Percentiles rank a stretch among this genome's conserved stretches.
Conservation (phyloP, 2,888 invertebrate species). For the Cerceris rybyensis region DNA sequence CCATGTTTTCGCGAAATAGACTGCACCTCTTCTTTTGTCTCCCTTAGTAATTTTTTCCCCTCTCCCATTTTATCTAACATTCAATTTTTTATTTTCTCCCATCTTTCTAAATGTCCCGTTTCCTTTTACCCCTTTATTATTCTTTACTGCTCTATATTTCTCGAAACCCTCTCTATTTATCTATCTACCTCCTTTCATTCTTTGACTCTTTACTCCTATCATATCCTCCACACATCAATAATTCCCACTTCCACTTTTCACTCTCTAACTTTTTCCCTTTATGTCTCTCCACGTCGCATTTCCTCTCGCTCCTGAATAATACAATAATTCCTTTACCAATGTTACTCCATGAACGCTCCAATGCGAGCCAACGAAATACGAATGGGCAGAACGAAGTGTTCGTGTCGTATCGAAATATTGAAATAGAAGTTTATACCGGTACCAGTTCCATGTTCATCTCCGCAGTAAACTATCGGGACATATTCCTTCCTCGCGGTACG, state of each 20-base stretch:
- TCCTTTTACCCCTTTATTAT: too few relatives aligned
- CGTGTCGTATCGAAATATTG: conserved; percentile 50
- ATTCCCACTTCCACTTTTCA: not conserved
- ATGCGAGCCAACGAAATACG: not conserved
- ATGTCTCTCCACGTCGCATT: not conserved
- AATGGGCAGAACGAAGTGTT: conserved; percentile 21
- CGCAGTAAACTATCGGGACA: conserved; percentile 47
- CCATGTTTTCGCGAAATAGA: too few relatives aligned
- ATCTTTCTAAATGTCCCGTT: too few relatives aligned
- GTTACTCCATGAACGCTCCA: conserved; percentile 17
- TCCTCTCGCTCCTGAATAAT: conserved; percentile 33
- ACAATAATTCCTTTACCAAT: conserved; percentile 45
- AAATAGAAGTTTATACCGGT: conserved; percentile 53
- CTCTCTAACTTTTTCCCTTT: not conserved
- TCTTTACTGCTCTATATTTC: too few relatives aligned
- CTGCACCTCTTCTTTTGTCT: too few relatives aligned
- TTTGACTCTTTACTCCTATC: too few relatives aligned
- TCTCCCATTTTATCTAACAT: too few relatives aligned
- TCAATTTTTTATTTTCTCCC: too few relatives aligned
- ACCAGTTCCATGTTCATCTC: conserved; percentile 51
- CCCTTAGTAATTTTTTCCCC: too few relatives aligned
- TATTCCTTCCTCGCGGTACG: conserved; percentile 52
- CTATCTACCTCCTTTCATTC: too few relatives aligned
- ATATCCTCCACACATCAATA: not conserved
- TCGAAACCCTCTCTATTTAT: too few relatives aligned